These are phyloP conservation scores for Galerucella nymphaeae DNA, from an alignment of 2,888 invertebrate species.

Conservation along the genomic window DNA sequence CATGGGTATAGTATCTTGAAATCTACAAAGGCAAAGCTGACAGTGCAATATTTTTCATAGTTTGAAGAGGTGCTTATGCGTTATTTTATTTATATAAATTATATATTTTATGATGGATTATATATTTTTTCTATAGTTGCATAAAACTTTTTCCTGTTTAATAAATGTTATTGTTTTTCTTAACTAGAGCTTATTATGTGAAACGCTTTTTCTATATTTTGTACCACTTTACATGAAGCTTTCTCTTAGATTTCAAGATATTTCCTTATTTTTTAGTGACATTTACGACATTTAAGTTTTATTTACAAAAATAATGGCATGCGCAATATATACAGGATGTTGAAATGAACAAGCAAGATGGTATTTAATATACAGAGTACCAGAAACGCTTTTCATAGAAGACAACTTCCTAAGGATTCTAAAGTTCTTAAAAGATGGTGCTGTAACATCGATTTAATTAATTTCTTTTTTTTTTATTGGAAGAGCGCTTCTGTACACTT, in stretches of 20 bases:
- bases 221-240: background rate
- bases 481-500: too few species aligned
- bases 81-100: conserved; percentile 1
- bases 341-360: background rate
- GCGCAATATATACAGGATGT: conserved; percentile 36
- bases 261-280: conserved; percentile 5
- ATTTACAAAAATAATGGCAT: conserved; percentile 41
- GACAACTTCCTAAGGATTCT: too few species aligned
- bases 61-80: background rate
- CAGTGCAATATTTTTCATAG: conserved; percentile 9
- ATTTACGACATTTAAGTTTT: conserved; percentile 40
- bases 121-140: background rate
- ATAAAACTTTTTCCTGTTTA: background rate
- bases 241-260: background rate
- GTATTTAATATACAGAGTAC: background rate
- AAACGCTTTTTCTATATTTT: conserved; percentile 3
- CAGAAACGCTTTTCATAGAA: too few species aligned
- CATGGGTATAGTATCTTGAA: background rate
- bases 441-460: too few species aligned
- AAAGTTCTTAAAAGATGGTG: too few species aligned
- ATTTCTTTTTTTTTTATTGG: too few species aligned
- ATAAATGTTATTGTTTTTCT: background rate
- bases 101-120: conserved; percentile 1
- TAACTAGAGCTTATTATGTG: background rate
- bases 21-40: conserved; percentile 2